These are phyloP conservation scores for Bombycilla garrulus DNA, from an alignment of 2,113 vertebrate species.

Conservation along the genomic window DNA sequence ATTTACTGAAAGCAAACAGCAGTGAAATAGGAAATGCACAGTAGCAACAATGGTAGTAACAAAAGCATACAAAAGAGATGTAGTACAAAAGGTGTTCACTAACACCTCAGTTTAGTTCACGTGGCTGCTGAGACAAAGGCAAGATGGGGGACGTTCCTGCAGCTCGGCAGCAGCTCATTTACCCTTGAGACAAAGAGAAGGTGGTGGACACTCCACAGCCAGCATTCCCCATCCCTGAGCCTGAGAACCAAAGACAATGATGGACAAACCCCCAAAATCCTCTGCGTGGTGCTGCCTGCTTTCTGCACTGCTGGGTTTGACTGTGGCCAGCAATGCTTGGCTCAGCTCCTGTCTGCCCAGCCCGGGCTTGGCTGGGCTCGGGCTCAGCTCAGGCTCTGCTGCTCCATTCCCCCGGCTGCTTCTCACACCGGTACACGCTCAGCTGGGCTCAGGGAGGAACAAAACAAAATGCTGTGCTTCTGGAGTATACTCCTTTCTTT, in stretches of 20 bases:
- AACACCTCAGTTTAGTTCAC: background rate
- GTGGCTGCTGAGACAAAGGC: background rate
- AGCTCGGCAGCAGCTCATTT: background rate
- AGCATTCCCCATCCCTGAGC: background rate
- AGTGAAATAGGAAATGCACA: background rate
- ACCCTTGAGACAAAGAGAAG: background rate
- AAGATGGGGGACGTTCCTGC: accelerated
- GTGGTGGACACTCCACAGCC: accelerated
- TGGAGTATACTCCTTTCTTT: background rate
- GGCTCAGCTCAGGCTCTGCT: background rate
- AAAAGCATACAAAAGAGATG: background rate
- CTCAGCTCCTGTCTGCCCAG: background rate
- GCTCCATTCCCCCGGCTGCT: background rate
- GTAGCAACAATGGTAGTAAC: background rate
- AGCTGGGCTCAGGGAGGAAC: background rate
- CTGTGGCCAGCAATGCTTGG: background rate
- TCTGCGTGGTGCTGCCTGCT: background rate
- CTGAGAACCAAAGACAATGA: background rate
- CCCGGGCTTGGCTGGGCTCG: accelerated
- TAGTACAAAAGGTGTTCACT: background rate
- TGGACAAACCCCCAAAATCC: background rate
- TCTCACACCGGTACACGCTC: accelerated
- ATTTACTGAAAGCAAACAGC: background rate
- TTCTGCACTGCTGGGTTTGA: background rate
- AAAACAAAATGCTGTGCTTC: background rate